Percentiles rank a stretch among this genome's conserved stretches.
phyloP scores from a whole-genome alignment of 2,113 vertebrate genomes.

The Dasyurus viverrinus region DNA sequence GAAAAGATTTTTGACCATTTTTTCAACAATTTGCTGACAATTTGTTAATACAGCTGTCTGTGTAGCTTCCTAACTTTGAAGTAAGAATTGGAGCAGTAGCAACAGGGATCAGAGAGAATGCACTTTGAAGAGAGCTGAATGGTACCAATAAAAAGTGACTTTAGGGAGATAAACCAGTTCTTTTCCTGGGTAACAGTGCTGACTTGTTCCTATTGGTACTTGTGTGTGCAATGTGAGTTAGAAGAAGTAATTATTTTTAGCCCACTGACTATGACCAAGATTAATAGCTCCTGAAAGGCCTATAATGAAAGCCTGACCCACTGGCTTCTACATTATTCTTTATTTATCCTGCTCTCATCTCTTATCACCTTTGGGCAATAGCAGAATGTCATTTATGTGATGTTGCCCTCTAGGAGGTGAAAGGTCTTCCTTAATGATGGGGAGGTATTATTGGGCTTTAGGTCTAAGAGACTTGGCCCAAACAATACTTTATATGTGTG shows the following conservation, averaged over 20 bases:
- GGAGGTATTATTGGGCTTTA: constrained; percentile 63
- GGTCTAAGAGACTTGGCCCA: constrained; percentile 61
- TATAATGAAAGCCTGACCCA: constrained; percentile 95
- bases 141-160: neutral
- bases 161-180: neutral
- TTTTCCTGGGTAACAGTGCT: constrained; percentile 58
- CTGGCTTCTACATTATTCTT: constrained; percentile 93
- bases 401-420: constrained; percentile 78
- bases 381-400: constrained; percentile 91
- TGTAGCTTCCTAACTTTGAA: neutral
- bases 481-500: neutral
- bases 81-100: neutral
- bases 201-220: constrained; percentile 87
- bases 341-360: constrained; percentile 93
- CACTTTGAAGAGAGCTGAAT: neutral
- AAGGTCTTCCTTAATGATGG: constrained; percentile 82
- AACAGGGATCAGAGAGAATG: neutral
- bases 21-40: neutral
- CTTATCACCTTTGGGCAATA: constrained; percentile 92
- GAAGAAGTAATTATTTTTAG: constrained; percentile 94
- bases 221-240: constrained; percentile 90
- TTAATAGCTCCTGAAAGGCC: constrained; percentile 95
- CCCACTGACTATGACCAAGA: constrained; percentile 91
- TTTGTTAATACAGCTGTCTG: neutral
- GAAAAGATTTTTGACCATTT: neutral